A percentile compares a stretch with the other conserved stretches of the same genome.
These are phyloP conservation scores for Dione vanillae DNA, from an alignment of 2,888 invertebrate genomes.

Conservation along the genomic window DNA sequence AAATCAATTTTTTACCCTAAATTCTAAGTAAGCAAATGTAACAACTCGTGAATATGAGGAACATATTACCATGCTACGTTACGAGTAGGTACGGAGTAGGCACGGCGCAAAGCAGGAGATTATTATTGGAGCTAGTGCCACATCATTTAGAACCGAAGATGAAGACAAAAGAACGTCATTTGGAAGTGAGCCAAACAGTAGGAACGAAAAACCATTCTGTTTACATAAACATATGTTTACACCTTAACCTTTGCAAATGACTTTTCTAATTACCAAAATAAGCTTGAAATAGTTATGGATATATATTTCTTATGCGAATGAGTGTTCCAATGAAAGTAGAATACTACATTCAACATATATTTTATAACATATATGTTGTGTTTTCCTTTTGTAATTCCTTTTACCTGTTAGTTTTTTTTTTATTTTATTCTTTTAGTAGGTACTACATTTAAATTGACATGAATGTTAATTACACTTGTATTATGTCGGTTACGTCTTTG, in stretches of 20 bases:
- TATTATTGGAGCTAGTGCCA: conserved; percentile 34
- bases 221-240: conserved; percentile 43
- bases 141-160: conserved; percentile 43
- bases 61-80: background rate
- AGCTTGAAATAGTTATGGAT: background rate
- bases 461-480: too few relatives aligned
- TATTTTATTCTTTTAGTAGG: too few relatives aligned
- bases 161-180: conserved; percentile 57
- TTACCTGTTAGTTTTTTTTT: too few relatives aligned
- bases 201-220: conserved; percentile 48
- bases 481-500: too few relatives aligned
- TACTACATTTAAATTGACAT: too few relatives aligned
- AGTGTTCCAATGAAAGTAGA: too few relatives aligned
- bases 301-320: too few relatives aligned
- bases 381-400: too few relatives aligned
- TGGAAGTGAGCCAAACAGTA: conserved; percentile 56
- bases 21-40: too few relatives aligned
- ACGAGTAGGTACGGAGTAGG: background rate
- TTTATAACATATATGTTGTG: too few relatives aligned
- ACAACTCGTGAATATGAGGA: background rate
- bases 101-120: conserved; percentile 24
- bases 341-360: too few relatives aligned
- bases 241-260: conserved; percentile 35
- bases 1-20: too few relatives aligned
- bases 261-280: conserved; percentile 41